Base-by-base conservation (phyloP, 2,113 vertebrate genomes). In the Ancistrus triradiatus region DNA sequence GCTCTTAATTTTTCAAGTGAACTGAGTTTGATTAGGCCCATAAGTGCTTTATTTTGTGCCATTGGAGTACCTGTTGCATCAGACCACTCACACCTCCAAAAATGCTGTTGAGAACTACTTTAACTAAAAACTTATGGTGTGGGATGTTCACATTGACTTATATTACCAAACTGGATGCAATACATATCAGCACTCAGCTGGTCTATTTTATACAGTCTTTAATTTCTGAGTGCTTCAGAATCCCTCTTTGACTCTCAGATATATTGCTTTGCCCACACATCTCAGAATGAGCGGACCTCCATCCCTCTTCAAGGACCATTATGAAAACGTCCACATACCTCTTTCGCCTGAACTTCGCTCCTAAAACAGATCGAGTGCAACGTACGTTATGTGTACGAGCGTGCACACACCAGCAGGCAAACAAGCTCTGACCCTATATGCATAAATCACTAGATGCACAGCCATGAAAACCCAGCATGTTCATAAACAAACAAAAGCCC, bases 241-340 rank as follows among this genome's bases (percentile, higher is more conserved):
- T n/a, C n/a, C n/a, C n/a, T n/a, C n/a, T n/a, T n/a, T n/a, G n/a
- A n/a, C n/a, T n/a, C n/a, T n/a, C n/a, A n/a, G n/a, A n/a, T n/a
- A n/a, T n/a, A 14, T 35, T 60, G 18, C 17, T 44, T 10, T 60
- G 18, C 28, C 28, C 44, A 47, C 25, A 19, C 15, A 33, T 22
- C 7, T 13, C 13, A 33, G n/a, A n/a, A n/a, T n/a, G n/a, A n/a
- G n/a, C n/a, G n/a, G n/a, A n/a, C n/a, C n/a, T n/a, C n/a, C n/a
- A n/a, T n/a, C n/a, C n/a, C n/a, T 21, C 44, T 33, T 48, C 17
- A 60, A 60, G 58, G 8, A 61, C 46, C 31, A 38, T 49, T 25
- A 49, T 21, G 18, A 61, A 61, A 19, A 37, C 10, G 10, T 13
- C 58, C 7, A 48, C 4, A 24, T 15, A 6, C 27, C 11, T n/a